Conservation (phyloP, 2,888 invertebrate genomes). For the Nipponacmea schrenckii region DNA sequence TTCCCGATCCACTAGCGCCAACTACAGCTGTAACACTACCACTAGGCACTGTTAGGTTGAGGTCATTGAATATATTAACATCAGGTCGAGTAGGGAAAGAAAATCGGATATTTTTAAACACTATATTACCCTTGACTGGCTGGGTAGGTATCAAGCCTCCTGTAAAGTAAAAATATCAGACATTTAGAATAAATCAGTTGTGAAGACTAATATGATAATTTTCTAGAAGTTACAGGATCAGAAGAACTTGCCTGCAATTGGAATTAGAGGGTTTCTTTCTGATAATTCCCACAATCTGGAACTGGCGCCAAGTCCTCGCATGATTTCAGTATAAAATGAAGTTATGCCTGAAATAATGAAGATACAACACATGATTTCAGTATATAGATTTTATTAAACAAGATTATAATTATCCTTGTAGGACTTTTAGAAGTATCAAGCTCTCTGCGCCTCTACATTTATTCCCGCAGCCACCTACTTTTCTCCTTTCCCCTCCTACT, state of each 20-base stretch:
- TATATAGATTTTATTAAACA: too few relatives aligned
- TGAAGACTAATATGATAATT: too few relatives aligned
- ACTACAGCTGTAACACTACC: constrained; percentile 82
- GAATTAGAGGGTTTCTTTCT: constrained; percentile 82
- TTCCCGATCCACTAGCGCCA: constrained; percentile 93
- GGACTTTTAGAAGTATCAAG: too few relatives aligned
- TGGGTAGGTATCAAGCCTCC: constrained; percentile 74
- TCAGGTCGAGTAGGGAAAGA: constrained; percentile 78
- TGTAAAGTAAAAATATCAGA: constrained; percentile 54
- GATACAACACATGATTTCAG: too few relatives aligned
- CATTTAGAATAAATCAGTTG: not conserved
- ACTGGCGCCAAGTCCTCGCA: constrained; percentile 92
- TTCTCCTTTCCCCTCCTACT: too few relatives aligned
- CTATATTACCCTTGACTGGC: constrained; percentile 77
- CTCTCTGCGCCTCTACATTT: too few relatives aligned
- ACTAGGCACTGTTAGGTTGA: constrained; percentile 77
- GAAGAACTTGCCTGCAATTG: constrained; percentile 68
- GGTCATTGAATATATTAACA: constrained; percentile 74
- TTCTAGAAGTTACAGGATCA: not conserved
- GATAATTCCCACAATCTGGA: constrained; percentile 89
- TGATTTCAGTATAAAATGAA: constrained; percentile 92
- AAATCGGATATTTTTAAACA: constrained; percentile 80
- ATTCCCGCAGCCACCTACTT: too few relatives aligned
- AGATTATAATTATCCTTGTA: too few relatives aligned
- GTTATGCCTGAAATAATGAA: constrained; percentile 72